These are phyloP conservation scores for Telmatochromis bifrenatus DNA, from an alignment of 2,113 vertebrate species.

Conservation along the genomic window DNA sequence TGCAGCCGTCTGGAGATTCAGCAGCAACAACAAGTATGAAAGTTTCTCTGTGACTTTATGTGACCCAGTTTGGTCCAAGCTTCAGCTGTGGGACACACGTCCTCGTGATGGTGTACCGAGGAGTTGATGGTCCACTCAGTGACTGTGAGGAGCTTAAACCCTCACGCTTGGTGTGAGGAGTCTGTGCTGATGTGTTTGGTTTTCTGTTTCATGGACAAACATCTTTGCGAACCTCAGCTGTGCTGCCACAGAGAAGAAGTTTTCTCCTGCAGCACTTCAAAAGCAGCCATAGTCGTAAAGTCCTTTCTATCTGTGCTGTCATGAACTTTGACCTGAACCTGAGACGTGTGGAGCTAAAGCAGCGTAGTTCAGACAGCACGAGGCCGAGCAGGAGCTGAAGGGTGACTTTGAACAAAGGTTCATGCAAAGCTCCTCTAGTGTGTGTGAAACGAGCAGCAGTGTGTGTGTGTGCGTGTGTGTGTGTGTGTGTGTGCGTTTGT, in stretches of 20 bases:
- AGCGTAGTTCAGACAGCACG: rapidly evolving
- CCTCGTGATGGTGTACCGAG: background rate
- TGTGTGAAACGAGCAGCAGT: background rate
- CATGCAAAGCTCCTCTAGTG: background rate
- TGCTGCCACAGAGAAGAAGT: background rate
- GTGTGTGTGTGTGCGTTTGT: rapidly evolving
- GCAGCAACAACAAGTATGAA: background rate
- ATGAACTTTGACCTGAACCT: background rate
- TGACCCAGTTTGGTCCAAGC: background rate
- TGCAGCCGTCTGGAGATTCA: background rate
- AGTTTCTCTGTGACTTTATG: background rate
- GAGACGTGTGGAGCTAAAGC: background rate
- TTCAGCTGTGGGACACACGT: background rate
- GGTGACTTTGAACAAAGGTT: background rate
- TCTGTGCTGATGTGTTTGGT: background rate
- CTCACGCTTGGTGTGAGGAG: background rate
- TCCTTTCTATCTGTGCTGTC: background rate
- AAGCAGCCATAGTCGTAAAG: rapidly evolving
- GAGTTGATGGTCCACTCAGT: background rate
- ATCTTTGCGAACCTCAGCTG: rapidly evolving
- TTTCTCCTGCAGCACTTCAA: background rate
- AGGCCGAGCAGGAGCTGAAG: background rate
- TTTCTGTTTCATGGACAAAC: background rate
- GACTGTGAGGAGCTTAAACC: rapidly evolving
- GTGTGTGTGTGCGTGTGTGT: rapidly evolving